Evolutionary conservation across 2,113 vertebrate species (phyloP), one percentile per base, ranked within the genome.

Genomic region (Albula goreensis): DNA sequence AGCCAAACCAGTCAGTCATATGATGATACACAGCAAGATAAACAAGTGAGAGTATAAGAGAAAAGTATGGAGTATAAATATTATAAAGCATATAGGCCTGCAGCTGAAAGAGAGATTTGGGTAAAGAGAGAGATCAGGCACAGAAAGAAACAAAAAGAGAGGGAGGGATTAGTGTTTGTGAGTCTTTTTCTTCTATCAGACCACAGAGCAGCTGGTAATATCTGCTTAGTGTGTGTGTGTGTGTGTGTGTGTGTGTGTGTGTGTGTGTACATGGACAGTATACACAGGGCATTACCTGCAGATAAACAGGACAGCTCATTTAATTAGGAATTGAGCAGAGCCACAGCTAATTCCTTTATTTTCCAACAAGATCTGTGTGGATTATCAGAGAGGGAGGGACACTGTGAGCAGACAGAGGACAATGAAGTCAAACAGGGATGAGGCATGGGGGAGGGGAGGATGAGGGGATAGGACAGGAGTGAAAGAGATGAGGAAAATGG

Each of bases 131-230:
- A 49, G 25, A 6, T 49, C 31, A 52, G 56, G 70, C 31, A 83
- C 53, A 57, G 92, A 90, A 92, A 91, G 92, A 57, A 66, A 81
- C 66, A 78, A 13, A 83, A 63, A 88, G 87, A 56, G 79, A 50
- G 50, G 82, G 80, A 66, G 60, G 50, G 25, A n/a, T 82, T 74
- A 78, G 53, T 51, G 8, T 31, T 74, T 17, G 63, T 22, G 9
- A 25, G n/a, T 5, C n/a, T 10, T n/a, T 31, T 74, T 22, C 70
- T 31, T 8, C 70, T 22, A 74, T 19, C 22, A 19, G 60, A 66
- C 6, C 15, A 78, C 11, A 48, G 41, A 78, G 74, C 74, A 41
- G 31, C 74, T 31, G 74, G 41, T 78, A 31, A 78, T 10, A 78
- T 66, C 15, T 66, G 17, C 17, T 66, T 66, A 22, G 60, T 66